Evolutionary conservation across 2,888 invertebrate genomes (phyloP).

Genomic region (Coelinius sp.): DNA sequence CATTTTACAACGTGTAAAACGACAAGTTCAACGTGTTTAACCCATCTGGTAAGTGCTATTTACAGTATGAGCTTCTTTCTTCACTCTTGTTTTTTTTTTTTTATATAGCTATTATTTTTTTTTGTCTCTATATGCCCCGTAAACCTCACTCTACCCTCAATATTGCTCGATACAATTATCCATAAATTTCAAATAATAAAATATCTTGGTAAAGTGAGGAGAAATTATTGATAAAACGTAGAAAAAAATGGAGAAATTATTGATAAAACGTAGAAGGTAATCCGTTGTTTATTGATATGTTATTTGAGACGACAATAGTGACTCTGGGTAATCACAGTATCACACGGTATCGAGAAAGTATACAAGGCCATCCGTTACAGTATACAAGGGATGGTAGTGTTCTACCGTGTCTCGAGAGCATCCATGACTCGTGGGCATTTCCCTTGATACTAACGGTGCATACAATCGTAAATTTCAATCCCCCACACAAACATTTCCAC

Average conservation of each 20-base stretch:
- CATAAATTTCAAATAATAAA: background rate
- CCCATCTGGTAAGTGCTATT: constrained; percentile 49
- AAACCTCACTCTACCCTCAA: background rate
- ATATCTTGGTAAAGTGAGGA: background rate
- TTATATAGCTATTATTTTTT: constrained; percentile 17
- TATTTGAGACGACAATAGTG: constrained; percentile 28
- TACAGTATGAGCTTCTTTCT: background rate
- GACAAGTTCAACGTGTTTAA: constrained; percentile 48
- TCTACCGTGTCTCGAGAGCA: constrained; percentile 7
- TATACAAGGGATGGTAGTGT: constrained; percentile 16
- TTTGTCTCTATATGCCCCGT: background rate
- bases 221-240: background rate
- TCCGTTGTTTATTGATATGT: constrained; percentile 35
- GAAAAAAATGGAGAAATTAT: background rate
- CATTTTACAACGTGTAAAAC: constrained; percentile 51
- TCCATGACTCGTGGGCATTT: constrained; percentile 16
- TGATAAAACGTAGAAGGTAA: constrained; percentile 4
- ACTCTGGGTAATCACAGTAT: constrained; percentile 37
- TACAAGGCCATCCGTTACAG: constrained; percentile 37
- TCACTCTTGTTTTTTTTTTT: background rate
- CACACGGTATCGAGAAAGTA: constrained; percentile 32
- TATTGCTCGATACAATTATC: background rate
- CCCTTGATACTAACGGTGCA: background rate
- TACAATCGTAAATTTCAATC: constrained; percentile 56
- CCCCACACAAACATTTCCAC: constrained; percentile 21